A percentile compares a stretch with the other conserved stretches of the same genome.
phyloP scores from a whole-genome alignment of 2,888 invertebrate species.

The Plemyria rubiginata region DNA sequence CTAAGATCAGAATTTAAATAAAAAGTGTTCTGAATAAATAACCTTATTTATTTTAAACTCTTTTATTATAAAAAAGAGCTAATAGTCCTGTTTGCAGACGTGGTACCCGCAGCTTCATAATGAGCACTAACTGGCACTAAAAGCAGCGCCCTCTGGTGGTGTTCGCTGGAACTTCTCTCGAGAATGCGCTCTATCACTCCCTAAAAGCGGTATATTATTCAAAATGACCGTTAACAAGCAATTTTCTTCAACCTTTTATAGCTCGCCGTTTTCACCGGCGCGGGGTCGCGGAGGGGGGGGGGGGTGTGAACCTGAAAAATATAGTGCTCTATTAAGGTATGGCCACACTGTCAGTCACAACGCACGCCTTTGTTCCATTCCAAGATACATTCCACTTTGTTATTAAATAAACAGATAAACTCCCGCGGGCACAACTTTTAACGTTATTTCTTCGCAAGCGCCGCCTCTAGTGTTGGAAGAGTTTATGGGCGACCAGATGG shows the following conservation, averaged over 20 bases:
- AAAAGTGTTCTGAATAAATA: too few relatives aligned
- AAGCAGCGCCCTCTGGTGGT: slow-evolving; percentile 15
- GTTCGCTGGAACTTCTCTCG: slow-evolving; percentile 17
- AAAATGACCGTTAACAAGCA: slow-evolving; percentile 44
- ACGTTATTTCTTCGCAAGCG: too few relatives aligned
- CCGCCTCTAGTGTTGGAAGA: too few relatives aligned
- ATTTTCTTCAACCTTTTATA: slow-evolving; percentile 42
- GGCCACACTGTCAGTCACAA: slow-evolving; percentile 32
- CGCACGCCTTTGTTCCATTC: not conserved
- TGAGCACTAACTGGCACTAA: slow-evolving; percentile 21
- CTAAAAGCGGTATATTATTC: slow-evolving; percentile 40
- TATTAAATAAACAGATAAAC: too few relatives aligned
- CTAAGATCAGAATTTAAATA: too few relatives aligned
- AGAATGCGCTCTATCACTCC: slow-evolving; percentile 24
- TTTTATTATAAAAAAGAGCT: not conserved
- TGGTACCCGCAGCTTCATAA: slow-evolving; percentile 1
- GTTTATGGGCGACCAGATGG: too few relatives aligned
- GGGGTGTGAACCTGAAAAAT: slow-evolving; percentile 39
- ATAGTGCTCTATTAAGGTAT: slow-evolving; percentile 34
- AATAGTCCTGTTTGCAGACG: not conserved
- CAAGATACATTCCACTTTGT: not conserved
- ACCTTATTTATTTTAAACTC: too few relatives aligned
- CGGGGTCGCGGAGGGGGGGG: too few relatives aligned
- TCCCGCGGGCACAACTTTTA: too few relatives aligned
- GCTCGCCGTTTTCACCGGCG: slow-evolving; percentile 32